A percentile compares a stretch with the other conserved stretches of the same genome.
Evolutionary conservation across 2,113 vertebrate genomes (phyloP).

Genomic region (Gallinago paraguaiae): DNA sequence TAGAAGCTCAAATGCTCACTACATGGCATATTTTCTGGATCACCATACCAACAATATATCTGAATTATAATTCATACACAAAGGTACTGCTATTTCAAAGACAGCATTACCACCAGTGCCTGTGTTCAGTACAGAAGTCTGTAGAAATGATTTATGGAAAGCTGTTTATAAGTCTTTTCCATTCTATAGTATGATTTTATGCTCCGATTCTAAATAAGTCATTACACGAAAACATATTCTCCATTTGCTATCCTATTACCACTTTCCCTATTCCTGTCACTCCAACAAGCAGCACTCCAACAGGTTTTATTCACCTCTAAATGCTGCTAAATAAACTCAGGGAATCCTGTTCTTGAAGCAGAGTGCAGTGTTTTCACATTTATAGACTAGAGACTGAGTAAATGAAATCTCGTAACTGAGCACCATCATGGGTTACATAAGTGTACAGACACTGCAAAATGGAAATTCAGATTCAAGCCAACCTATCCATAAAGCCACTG

Average conservation of each 20-base stretch:
- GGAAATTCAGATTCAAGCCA: neutral
- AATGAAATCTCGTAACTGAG: neutral
- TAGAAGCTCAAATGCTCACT: neutral
- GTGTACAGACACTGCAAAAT: neutral
- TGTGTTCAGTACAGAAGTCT: neutral
- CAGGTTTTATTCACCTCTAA: neutral
- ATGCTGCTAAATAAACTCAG: neutral
- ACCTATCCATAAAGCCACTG: neutral
- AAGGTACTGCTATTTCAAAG: neutral
- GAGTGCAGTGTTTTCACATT: neutral
- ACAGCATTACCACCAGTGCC: neutral
- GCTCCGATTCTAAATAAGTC: neutral
- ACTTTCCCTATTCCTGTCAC: neutral
- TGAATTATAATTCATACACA: neutral
- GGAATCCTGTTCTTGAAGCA: neutral
- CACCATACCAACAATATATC: neutral
- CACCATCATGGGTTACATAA: neutral
- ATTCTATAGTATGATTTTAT: neutral
- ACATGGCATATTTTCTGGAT: neutral
- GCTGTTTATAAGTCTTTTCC: neutral
- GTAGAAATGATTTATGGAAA: neutral
- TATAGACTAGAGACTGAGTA: neutral
- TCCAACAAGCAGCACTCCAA: neutral
- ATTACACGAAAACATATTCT: neutral
- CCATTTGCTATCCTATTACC: neutral